Conservation (phyloP, 2,888 invertebrate genomes). For the Erynnis tages region DNA sequence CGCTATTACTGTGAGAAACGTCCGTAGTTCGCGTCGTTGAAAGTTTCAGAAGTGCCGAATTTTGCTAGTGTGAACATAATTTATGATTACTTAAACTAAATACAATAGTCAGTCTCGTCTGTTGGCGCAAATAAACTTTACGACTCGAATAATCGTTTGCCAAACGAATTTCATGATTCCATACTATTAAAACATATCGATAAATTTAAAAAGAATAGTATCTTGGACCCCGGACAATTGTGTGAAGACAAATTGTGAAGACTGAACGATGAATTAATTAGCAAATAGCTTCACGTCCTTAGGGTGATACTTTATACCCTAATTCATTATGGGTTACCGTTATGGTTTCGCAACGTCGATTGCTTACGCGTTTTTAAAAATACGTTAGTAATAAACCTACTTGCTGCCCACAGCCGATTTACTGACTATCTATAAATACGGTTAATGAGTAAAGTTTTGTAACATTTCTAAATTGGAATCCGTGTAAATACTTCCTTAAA, state of each 20-base stretch:
- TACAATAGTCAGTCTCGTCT: neutral
- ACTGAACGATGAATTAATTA: too few species aligned
- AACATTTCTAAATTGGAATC: constrained; percentile 49
- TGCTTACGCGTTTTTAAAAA: constrained; percentile 46
- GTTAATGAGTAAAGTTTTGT: constrained; percentile 54
- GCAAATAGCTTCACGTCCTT: too few species aligned
- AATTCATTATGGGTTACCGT: too few species aligned
- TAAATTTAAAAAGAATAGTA: too few species aligned
- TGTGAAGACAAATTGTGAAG: too few species aligned
- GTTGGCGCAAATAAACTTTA: constrained; percentile 1
- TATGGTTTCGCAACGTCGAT: constrained; percentile 30
- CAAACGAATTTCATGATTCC: neutral
- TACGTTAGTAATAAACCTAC: constrained; percentile 61
- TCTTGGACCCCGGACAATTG: too few species aligned
- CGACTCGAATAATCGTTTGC: neutral
- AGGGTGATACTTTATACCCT: too few species aligned
- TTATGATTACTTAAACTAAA: constrained; percentile 3
- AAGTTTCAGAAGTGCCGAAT: constrained; percentile 34
- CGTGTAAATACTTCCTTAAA: constrained; percentile 58
- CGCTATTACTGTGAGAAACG: constrained; percentile 40
- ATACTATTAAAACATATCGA: too few species aligned
- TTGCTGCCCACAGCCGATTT: constrained; percentile 52
- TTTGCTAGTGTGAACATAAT: constrained; percentile 24
- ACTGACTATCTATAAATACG: constrained; percentile 67
- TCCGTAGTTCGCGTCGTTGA: constrained; percentile 33